Evolutionary conservation across 2,797 vertebrate genomes (phyloP).

Genomic region (Dallia pectoralis): DNA sequence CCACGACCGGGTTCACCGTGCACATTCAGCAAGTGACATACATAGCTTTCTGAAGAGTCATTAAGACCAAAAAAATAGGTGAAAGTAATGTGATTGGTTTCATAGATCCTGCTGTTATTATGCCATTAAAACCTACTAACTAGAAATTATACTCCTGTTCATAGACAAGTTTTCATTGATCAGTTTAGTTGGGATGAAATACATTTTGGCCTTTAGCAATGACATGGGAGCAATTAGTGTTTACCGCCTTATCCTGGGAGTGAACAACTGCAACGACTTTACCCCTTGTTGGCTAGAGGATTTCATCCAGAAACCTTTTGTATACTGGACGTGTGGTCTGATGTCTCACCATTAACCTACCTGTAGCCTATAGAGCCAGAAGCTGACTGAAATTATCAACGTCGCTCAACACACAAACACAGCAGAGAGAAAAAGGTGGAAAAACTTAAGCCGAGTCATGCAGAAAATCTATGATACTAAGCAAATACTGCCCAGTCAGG

Average conservation of each 20-base stretch:
- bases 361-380: not conserved
- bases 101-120: not conserved
- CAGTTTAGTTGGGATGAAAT: too few species aligned
- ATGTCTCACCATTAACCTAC: too few species aligned
- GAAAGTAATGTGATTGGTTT: not conserved
- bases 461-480: not conserved
- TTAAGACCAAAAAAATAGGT: not conserved
- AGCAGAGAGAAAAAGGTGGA: not conserved
- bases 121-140: too few species aligned
- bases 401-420: not conserved
- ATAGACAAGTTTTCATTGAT: too few species aligned
- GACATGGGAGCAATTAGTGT: too few species aligned
- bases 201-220: too few species aligned
- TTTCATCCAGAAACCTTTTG: too few species aligned
- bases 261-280: too few species aligned
- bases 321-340: too few species aligned
- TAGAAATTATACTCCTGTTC: too few species aligned
- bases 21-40: not conserved
- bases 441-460: not conserved
- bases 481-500: not conserved
- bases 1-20: not conserved
- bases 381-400: not conserved
- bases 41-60: not conserved
- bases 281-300: too few species aligned
- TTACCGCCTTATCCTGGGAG: too few species aligned